phyloP scores from a whole-genome alignment of 2,113 vertebrate species.

The Ciconia boyciana region DNA sequence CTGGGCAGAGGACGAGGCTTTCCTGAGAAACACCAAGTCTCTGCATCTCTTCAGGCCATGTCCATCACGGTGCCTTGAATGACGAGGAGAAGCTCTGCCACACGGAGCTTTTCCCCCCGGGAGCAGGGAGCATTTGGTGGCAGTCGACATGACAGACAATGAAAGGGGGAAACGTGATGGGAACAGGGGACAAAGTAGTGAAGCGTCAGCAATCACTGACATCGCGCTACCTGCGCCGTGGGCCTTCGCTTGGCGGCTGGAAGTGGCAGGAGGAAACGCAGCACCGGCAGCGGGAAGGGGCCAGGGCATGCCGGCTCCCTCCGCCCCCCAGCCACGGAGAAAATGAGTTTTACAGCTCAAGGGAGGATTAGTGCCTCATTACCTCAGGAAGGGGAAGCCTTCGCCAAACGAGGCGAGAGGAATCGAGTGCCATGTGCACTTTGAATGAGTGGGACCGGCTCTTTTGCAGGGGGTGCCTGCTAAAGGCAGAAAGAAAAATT shows the following conservation, averaged over 20 bases:
- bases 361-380: conserved; percentile 19
- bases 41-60: fast-evolving
- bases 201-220: not conserved
- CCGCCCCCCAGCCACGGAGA: not conserved
- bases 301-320: not conserved
- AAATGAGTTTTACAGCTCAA: conserved; percentile 17
- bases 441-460: not conserved
- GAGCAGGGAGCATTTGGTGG: not conserved
- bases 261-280: not conserved
- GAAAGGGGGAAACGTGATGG: conserved; percentile 1
- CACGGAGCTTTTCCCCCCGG: not conserved
- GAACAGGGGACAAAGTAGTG: not conserved
- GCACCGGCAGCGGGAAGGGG: not conserved
- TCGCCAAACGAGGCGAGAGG: not conserved
- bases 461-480: not conserved
- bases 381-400: not conserved
- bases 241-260: not conserved
- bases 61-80: fast-evolving
- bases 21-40: not conserved
- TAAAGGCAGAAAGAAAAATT: conserved; percentile 24
- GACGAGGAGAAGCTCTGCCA: not conserved
- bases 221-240: not conserved
- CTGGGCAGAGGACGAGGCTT: not conserved
- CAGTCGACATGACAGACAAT: not conserved
- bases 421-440: not conserved